Evolutionary conservation across 2,888 invertebrate genomes (phyloP).

Genomic region (Diaperis boleti): DNA sequence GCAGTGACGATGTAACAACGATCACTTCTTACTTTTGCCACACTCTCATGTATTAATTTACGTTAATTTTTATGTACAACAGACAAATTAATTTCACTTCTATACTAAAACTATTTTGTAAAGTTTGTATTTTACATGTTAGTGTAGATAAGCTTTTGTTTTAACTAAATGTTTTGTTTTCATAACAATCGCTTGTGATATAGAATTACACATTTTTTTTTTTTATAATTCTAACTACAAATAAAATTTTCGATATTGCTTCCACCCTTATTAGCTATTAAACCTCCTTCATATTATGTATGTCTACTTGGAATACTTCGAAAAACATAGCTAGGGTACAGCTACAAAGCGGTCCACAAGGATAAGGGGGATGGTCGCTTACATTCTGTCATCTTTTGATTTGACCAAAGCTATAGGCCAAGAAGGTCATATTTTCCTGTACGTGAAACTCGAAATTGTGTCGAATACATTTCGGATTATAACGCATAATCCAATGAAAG

Average conservation of each 20-base stretch:
- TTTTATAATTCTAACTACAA: conserved; percentile 25
- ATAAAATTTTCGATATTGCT: conserved; percentile 30
- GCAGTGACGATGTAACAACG: conserved; percentile 47
- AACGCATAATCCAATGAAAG: too few species aligned
- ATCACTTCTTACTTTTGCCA: conserved; percentile 40
- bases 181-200: conserved; percentile 40
- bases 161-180: conserved; percentile 31
- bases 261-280: too few species aligned
- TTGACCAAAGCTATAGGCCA: too few species aligned
- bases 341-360: too few species aligned
- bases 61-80: conserved; percentile 35
- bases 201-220: conserved; percentile 36
- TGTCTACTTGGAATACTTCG: too few species aligned
- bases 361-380: too few species aligned
- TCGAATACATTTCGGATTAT: too few species aligned
- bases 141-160: conserved; percentile 22
- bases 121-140: conserved; percentile 32
- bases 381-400: too few species aligned
- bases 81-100: conserved; percentile 27
- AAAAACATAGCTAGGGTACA: too few species aligned
- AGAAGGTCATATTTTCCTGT: too few species aligned
- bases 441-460: too few species aligned
- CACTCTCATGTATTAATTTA: conserved; percentile 45
- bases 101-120: conserved; percentile 30
- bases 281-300: too few species aligned